Evolutionary conservation across 2,113 vertebrate species (phyloP).

Genomic region (Eptesicus fuscus): DNA sequence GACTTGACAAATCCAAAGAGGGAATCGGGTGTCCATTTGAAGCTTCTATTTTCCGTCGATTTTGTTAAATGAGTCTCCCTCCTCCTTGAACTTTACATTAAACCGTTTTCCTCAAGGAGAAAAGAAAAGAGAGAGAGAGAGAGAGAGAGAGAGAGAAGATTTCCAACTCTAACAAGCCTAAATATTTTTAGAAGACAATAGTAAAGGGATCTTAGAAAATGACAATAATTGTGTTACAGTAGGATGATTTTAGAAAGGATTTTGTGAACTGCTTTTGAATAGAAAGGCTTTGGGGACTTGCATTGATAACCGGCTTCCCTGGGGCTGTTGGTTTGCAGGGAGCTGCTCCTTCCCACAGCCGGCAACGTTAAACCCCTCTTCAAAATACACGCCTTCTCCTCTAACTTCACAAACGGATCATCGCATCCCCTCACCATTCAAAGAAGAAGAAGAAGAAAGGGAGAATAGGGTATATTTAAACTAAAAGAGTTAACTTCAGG

Average conservation of each 20-base stretch:
- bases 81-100: neutral
- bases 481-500: neutral
- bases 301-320: constrained; percentile 28
- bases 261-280: neutral
- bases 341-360: neutral
- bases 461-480: neutral
- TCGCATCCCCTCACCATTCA: neutral
- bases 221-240: neutral
- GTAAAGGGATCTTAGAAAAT: constrained; percentile 10
- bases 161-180: constrained; percentile 1
- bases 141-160: neutral
- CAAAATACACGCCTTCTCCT: neutral
- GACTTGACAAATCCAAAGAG: constrained; percentile 40
- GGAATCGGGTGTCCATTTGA: neutral
- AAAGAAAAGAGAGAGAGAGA: neutral
- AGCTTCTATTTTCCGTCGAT: constrained; percentile 35
- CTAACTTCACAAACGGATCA: neutral
- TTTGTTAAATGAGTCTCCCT: constrained; percentile 16
- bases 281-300: constrained; percentile 27
- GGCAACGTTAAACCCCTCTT: neutral
- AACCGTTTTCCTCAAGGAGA: neutral
- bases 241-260: neutral
- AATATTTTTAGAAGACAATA: constrained; percentile 37
- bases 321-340: neutral
- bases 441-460: neutral